phyloP scores from a whole-genome alignment of 2,113 vertebrate genomes.

The Machaerirhynchus nigripectus region DNA sequence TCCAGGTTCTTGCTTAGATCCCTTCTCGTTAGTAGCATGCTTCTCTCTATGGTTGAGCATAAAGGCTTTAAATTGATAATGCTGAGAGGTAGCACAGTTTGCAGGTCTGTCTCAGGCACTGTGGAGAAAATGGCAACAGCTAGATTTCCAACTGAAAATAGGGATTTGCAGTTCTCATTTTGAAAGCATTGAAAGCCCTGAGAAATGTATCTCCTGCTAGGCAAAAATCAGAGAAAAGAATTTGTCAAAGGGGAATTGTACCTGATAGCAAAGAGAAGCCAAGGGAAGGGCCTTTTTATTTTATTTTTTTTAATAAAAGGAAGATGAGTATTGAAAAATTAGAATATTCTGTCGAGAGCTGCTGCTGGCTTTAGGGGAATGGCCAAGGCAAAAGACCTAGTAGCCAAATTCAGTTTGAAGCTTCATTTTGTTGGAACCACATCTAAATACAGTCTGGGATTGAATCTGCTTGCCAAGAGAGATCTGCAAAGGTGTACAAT shows the following conservation, averaged over 20 bases:
- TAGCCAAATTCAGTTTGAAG: background rate
- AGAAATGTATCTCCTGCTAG: constrained; percentile 2
- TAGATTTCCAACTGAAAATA: constrained; percentile 6
- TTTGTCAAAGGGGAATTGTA: background rate
- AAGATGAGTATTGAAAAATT: background rate
- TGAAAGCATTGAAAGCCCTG: background rate
- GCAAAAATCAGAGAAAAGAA: background rate
- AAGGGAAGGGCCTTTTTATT: background rate
- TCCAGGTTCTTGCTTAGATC: constrained; percentile 23
- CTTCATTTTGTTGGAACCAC: background rate
- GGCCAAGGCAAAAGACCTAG: background rate
- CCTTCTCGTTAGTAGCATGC: constrained; percentile 2
- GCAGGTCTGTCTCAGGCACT: background rate
- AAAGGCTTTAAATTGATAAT: background rate
- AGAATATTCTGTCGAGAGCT: background rate
- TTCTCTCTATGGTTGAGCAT: constrained; percentile 19
- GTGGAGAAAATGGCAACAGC: constrained; percentile 3
- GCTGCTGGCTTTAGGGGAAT: background rate
- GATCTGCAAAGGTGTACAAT: background rate
- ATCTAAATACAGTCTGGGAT: background rate
- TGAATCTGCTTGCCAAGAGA: background rate
- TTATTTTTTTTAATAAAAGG: background rate
- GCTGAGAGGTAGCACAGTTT: background rate
- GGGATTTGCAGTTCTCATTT: background rate
- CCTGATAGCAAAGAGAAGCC: background rate